Percentiles rank a stretch among this genome's conserved stretches.
Conservation (phyloP, 2,797 vertebrate genomes). For the Graptemys geographica region DNA sequence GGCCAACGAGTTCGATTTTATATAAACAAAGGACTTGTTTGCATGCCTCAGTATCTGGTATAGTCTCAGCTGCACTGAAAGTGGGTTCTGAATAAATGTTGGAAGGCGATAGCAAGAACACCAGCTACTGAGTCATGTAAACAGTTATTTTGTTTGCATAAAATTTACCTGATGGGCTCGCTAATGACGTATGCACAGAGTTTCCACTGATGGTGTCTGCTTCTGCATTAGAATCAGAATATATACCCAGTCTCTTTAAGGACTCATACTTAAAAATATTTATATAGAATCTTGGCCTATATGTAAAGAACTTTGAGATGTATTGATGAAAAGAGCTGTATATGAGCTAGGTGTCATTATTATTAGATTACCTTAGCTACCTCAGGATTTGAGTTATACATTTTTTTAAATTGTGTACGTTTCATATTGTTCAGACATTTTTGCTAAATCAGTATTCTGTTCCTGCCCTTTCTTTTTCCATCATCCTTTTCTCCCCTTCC, state of each 20-base stretch:
- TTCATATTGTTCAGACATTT: not conserved
- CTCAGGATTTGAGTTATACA: not conserved
- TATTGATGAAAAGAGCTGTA: not conserved
- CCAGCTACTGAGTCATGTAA: not conserved
- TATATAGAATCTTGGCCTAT: accelerated
- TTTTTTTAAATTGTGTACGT: not conserved
- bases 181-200: accelerated
- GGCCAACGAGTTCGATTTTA: slow-evolving; percentile 21
- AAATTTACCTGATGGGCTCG: not conserved
- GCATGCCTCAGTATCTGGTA: not conserved
- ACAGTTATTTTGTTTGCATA: slow-evolving; percentile 9
- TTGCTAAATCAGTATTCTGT: not conserved
- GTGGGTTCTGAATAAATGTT: not conserved
- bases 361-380: not conserved
- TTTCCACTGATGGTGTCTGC: not conserved
- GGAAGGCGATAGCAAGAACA: slow-evolving; percentile 30
- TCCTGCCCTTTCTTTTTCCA: not conserved
- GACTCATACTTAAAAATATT: not conserved
- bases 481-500: not conserved
- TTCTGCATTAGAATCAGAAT: accelerated
- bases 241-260: not conserved
- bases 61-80: not conserved
- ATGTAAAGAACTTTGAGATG: not conserved
- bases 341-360: not conserved
- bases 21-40: slow-evolving; percentile 1